Evolutionary conservation across 1,140 invertebrate species (phyloP).

Genomic region (Xylocopa sonorina): DNA sequence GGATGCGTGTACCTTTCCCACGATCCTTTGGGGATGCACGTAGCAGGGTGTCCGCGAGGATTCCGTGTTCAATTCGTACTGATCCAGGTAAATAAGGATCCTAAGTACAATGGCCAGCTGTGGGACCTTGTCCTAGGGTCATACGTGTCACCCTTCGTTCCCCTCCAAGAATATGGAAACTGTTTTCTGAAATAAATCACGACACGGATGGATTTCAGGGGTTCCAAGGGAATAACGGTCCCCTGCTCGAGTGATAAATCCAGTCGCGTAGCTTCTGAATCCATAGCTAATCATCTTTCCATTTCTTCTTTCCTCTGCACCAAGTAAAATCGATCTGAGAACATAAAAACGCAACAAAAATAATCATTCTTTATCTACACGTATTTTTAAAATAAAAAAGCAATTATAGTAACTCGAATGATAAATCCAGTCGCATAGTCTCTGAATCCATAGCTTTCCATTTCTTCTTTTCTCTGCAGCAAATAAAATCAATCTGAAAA

Average conservation of each 20-base stretch:
- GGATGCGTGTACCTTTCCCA: constrained; percentile 52
- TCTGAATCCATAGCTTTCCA: not conserved
- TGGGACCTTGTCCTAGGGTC: constrained; percentile 42
- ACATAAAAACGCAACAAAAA: too few species aligned
- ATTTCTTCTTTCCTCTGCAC: too few species aligned
- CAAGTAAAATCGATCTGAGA: too few species aligned
- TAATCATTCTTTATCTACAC: too few species aligned
- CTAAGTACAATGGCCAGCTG: constrained; percentile 53
- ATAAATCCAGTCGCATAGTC: constrained; percentile 3
- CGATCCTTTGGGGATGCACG: constrained; percentile 47
- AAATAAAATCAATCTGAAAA: too few species aligned
- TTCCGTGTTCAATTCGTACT: constrained; percentile 54
- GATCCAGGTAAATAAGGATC: constrained; percentile 59
- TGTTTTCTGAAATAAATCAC: constrained; percentile 55
- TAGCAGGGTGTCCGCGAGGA: constrained; percentile 25
- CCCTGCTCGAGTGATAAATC: not conserved
- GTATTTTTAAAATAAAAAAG: too few species aligned
- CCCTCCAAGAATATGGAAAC: constrained; percentile 21
- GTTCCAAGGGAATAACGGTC: constrained; percentile 32
- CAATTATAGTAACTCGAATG: too few species aligned
- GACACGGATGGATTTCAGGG: constrained; percentile 1
- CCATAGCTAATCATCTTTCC: too few species aligned
- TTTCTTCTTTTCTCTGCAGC: too few species aligned
- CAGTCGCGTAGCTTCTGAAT: not conserved
- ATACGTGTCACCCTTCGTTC: constrained; percentile 4